phyloP scores from a whole-genome alignment of 2,797 vertebrate species.

The Sebastiscus albofasciatus region DNA sequence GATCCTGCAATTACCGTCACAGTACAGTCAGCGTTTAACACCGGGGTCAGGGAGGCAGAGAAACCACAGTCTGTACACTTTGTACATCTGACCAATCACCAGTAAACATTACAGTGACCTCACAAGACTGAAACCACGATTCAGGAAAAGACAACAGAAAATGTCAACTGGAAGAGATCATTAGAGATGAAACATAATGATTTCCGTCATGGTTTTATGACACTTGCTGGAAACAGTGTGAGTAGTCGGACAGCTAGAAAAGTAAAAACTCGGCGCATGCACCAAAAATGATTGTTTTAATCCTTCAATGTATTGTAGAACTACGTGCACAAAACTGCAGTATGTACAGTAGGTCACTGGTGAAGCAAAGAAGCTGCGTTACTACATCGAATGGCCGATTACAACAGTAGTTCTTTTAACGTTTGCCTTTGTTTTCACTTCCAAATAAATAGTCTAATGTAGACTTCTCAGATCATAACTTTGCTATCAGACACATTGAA shows the following conservation, averaged over 20 bases:
- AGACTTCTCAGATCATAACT: background rate
- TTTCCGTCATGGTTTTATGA: background rate
- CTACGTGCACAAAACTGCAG: background rate
- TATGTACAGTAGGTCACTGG: background rate
- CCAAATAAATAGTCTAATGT: background rate
- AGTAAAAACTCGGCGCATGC: background rate
- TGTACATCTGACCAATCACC: slow-evolving; percentile 15
- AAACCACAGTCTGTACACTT: slow-evolving; percentile 28
- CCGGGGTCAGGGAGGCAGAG: slow-evolving; percentile 56
- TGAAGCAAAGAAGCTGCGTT: background rate
- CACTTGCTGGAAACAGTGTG: background rate
- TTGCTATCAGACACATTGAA: background rate
- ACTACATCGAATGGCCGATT: background rate
- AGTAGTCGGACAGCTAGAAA: background rate
- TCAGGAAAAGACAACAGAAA: background rate
- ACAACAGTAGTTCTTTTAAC: background rate
- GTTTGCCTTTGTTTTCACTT: background rate
- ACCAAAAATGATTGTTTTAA: too few relatives aligned
- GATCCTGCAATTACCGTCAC: slow-evolving; percentile 65
- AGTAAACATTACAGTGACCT: background rate
- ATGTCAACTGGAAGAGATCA: background rate
- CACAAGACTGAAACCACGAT: background rate
- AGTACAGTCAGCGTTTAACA: slow-evolving; percentile 45
- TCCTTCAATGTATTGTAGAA: background rate
- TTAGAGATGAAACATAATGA: background rate